Evolutionary conservation across 1,140 invertebrate genomes (phyloP).

Genomic region (Gryon sp.): DNA sequence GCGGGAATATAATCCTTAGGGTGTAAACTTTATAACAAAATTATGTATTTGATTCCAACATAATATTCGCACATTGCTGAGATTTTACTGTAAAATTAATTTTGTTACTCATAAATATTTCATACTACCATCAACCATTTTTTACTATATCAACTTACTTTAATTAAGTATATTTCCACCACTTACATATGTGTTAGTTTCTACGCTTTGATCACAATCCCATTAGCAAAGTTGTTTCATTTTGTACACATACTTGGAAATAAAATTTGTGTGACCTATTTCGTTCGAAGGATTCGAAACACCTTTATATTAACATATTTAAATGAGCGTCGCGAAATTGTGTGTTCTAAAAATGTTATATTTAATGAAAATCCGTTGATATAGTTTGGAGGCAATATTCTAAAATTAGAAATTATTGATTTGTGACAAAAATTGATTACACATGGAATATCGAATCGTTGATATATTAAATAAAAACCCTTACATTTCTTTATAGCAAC

Average conservation of each 20-base stretch:
- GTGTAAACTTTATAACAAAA: slow-evolving; percentile 30
- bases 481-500: too few relatives aligned
- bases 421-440: too few relatives aligned
- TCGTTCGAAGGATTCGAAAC: slow-evolving; percentile 21
- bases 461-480: too few relatives aligned
- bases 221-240: slow-evolving; percentile 11
- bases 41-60: slow-evolving; percentile 6
- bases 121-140: neutral
- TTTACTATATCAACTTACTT: neutral
- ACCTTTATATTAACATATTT: slow-evolving; percentile 1
- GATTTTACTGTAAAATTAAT: neutral
- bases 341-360: too few relatives aligned
- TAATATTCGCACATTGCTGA: neutral
- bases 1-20: slow-evolving; percentile 15
- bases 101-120: slow-evolving; percentile 8
- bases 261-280: slow-evolving; percentile 19
- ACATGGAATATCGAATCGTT: too few relatives aligned
- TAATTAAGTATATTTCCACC: neutral
- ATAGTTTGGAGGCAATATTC: too few relatives aligned
- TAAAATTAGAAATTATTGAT: too few relatives aligned
- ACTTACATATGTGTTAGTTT: too few relatives aligned
- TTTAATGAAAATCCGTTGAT: too few relatives aligned
- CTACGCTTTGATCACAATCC: neutral
- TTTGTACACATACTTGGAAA: slow-evolving; percentile 11
- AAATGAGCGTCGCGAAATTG: slow-evolving; percentile 4